Evolutionary conservation across 2,113 vertebrate species (phyloP).

Genomic region (Zeus faber): DNA sequence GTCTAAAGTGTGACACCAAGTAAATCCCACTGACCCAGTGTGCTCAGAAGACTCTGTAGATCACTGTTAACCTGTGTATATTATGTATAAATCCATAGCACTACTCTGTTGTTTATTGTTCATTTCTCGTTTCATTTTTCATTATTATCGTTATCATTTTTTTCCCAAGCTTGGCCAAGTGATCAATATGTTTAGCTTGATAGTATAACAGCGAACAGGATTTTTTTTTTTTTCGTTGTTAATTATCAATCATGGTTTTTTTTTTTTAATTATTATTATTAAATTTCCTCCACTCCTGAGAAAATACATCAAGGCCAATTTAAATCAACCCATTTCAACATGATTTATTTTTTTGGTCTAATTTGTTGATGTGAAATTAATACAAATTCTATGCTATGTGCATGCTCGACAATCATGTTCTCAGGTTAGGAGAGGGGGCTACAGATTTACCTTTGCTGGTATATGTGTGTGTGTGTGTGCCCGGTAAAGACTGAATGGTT

Average conservation of each 20-base stretch:
- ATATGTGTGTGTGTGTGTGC: slow-evolving; percentile 9
- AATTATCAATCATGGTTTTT: no score
- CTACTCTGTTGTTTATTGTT: slow-evolving; percentile 62
- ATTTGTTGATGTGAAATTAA: slow-evolving; percentile 31
- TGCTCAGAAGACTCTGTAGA: slow-evolving; percentile 48
- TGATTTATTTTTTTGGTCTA: no score
- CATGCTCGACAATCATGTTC: slow-evolving; percentile 75
- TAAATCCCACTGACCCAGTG: slow-evolving; percentile 67
- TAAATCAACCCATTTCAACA: no score
- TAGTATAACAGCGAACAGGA: slow-evolving; percentile 26
- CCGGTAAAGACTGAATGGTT: slow-evolving; percentile 26
- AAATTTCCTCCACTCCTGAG: no score
- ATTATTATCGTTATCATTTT: background rate
- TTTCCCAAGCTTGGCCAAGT: slow-evolving; percentile 65
- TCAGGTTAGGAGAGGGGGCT: slow-evolving; percentile 69
- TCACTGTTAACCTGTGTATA: slow-evolving; percentile 70
- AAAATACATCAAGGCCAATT: slow-evolving; percentile 34
- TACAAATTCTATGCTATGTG: slow-evolving; percentile 60
- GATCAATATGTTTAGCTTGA: slow-evolving; percentile 51
- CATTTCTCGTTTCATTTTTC: slow-evolving; percentile 56
- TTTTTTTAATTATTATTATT: no score
- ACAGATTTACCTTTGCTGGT: slow-evolving; percentile 60
- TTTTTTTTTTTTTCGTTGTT: no score
- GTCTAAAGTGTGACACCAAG: slow-evolving; percentile 52
- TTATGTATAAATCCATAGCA: slow-evolving; percentile 73